These are phyloP conservation scores for Phacellophora camtschatica DNA, from an alignment of 30 jellyfish, hydroid and myxozoan genomes.

Conservation along the genomic window DNA sequence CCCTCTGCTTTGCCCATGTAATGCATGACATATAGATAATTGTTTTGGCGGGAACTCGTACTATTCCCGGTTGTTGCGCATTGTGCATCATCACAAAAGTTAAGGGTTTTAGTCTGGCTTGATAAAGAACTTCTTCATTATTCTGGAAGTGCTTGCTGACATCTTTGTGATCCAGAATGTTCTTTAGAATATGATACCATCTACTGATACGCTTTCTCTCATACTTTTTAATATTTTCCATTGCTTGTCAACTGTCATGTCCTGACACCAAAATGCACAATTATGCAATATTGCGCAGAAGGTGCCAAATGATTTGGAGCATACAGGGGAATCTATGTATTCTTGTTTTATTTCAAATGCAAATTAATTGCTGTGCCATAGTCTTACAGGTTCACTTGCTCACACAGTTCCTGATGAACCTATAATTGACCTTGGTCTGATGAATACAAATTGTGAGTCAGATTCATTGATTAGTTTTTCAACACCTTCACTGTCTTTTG, in stretches of 20 bases:
- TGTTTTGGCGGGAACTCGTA: no score
- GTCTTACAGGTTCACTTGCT: not conserved
- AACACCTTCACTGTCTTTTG: not conserved
- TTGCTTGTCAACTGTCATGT: conserved; percentile 7
- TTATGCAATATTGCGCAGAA: conserved; percentile 1
- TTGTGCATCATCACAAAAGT: no score
- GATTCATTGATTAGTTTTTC: not conserved
- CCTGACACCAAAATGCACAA: conserved; percentile 25
- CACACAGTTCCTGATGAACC: no score
- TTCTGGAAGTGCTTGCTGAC: not conserved
- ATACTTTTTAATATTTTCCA: not conserved
- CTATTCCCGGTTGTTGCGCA: no score
- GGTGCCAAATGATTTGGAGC: not conserved
- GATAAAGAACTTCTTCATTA: conserved; percentile 2
- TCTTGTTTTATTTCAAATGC: not conserved
- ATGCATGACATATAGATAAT: no score
- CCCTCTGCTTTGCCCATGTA: no score
- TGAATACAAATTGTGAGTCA: not conserved
- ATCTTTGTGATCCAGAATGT: not conserved
- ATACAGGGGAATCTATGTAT: not conserved
- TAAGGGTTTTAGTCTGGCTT: not conserved
- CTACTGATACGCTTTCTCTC: not conserved
- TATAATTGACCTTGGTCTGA: no score
- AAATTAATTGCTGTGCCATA: conserved; percentile 1
- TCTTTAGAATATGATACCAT: not conserved